These are phyloP conservation scores for Hirundichthys speculiger DNA, from an alignment of 2,113 vertebrate species.

Conservation along the genomic window DNA sequence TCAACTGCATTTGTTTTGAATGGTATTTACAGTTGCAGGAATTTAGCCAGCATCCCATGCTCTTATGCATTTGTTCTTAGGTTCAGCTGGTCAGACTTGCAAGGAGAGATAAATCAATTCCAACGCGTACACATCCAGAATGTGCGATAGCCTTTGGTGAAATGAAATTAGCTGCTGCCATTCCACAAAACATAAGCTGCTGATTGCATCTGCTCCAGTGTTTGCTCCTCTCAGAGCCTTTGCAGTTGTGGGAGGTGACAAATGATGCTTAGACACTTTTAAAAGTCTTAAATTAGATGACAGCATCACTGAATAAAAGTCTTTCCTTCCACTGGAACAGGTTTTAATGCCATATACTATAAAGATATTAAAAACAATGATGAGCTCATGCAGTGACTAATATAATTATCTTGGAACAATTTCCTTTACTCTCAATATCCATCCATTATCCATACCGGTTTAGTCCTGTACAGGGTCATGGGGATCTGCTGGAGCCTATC, in stretches of 20 bases:
- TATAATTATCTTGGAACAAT: not conserved
- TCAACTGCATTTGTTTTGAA: slow-evolving; percentile 17
- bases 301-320: not conserved
- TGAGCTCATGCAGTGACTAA: not conserved
- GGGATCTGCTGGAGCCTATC: no score
- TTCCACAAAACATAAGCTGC: slow-evolving; percentile 28
- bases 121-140: slow-evolving; percentile 20
- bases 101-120: slow-evolving; percentile 43
- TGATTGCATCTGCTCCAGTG: slow-evolving; percentile 14
- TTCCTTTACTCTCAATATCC: not conserved
- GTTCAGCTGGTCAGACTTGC: slow-evolving; percentile 35
- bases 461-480: no score
- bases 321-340: not conserved
- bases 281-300: not conserved
- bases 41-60: slow-evolving; percentile 14
- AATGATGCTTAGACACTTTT: slow-evolving; percentile 24
- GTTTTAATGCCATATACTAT: not conserved
- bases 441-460: no score
- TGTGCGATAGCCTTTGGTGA: slow-evolving; percentile 13
- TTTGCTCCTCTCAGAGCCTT: slow-evolving; percentile 31
- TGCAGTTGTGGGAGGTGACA: slow-evolving; percentile 18
- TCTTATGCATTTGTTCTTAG: slow-evolving; percentile 7
- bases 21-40: not conserved
- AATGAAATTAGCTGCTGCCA: slow-evolving; percentile 35
- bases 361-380: slow-evolving; percentile 12